Evolutionary conservation across 2,888 invertebrate species (phyloP).

Genomic region (Macrophya alboannulata): DNA sequence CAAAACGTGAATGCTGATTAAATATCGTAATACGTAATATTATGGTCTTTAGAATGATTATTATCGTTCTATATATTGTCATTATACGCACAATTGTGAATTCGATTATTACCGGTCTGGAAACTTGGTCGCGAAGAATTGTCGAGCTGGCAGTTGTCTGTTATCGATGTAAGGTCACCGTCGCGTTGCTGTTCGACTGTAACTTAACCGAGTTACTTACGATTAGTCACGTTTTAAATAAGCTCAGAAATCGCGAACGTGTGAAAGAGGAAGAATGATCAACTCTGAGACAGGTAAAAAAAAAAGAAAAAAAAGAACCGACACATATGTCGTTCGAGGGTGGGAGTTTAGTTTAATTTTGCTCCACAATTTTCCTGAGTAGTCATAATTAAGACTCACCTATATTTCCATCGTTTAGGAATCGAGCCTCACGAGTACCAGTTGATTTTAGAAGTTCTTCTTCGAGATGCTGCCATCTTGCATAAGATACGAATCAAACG

Average conservation of each 20-base stretch:
- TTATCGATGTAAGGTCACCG: slow-evolving; percentile 30
- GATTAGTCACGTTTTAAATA: slow-evolving; percentile 9
- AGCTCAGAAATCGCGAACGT: not conserved
- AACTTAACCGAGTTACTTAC: not conserved
- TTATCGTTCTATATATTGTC: not conserved
- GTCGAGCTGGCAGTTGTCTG: slow-evolving; percentile 22
- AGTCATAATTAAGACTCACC: not conserved
- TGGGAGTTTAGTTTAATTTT: not conserved
- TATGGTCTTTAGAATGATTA: not conserved
- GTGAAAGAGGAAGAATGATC: slow-evolving; percentile 22
- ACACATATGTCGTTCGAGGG: not conserved
- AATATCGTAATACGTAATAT: slow-evolving; percentile 8
- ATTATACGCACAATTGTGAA: slow-evolving; percentile 19
- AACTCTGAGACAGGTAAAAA: slow-evolving; percentile 34
- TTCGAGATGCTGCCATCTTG: slow-evolving; percentile 60
- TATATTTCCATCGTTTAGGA: slow-evolving; percentile 1
- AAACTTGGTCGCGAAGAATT: slow-evolving; percentile 33
- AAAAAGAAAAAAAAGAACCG: not conserved
- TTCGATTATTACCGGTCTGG: not conserved
- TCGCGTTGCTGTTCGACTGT: not conserved
- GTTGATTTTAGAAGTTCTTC: slow-evolving; percentile 61
- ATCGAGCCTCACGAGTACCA: slow-evolving; percentile 59
- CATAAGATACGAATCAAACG: slow-evolving; percentile 35
- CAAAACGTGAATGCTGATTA: slow-evolving; percentile 15
- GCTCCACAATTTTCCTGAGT: not conserved